Conservation (phyloP, 2,797 vertebrate species). For the Poecile montanus region DNA sequence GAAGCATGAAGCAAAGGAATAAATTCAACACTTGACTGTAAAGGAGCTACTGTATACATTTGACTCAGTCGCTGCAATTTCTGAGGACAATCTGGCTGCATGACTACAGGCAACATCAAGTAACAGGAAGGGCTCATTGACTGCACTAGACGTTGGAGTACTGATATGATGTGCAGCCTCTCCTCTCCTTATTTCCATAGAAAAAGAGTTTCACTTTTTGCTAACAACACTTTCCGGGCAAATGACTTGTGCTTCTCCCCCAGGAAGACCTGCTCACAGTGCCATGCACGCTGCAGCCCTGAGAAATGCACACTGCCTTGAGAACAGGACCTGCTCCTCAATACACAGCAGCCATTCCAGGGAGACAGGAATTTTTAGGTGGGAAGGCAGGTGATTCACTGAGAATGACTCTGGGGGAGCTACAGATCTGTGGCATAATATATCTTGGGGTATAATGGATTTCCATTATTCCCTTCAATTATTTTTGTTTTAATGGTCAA, state of each 20-base stretch:
- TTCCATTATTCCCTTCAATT: neutral
- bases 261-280: neutral
- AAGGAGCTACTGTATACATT: neutral
- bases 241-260: neutral
- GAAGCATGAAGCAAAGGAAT: neutral
- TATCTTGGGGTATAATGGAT: neutral
- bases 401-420: neutral
- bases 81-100: neutral
- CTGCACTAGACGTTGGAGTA: neutral
- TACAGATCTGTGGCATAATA: neutral
- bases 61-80: neutral
- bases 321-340: accelerated
- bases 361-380: neutral
- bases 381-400: neutral
- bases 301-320: too few species aligned
- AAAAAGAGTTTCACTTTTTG: neutral
- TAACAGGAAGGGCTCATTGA: neutral
- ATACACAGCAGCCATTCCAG: neutral
- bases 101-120: accelerated
- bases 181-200: neutral
- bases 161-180: neutral
- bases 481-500: neutral
- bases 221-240: neutral
- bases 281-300: accelerated
- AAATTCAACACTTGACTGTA: neutral